phyloP scores from a whole-genome alignment of 2,888 invertebrate species.

The Euzetes globulus region DNA sequence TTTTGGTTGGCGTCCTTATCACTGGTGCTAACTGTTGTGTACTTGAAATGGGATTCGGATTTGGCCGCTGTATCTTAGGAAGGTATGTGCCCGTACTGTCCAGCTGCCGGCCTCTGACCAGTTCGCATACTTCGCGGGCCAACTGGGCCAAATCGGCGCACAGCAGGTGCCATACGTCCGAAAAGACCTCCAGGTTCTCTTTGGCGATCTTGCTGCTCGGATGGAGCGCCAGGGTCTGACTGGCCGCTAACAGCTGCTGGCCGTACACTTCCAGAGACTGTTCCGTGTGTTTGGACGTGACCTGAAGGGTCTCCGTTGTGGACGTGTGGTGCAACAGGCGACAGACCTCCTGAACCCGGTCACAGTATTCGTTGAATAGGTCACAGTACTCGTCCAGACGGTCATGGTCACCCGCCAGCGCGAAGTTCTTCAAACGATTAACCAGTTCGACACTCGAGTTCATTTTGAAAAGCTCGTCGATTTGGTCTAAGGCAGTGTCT shows the following conservation, averaged over 20 bases:
- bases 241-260: conserved; percentile 86
- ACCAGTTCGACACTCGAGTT: conserved; percentile 53
- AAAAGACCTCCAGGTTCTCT: conserved; percentile 62
- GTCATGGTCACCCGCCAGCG: conserved; percentile 71
- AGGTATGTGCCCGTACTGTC: neutral
- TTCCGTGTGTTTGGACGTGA: conserved; percentile 91
- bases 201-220: conserved; percentile 89
- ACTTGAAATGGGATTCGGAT: neutral
- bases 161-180: conserved; percentile 90
- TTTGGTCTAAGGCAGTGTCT: conserved; percentile 72
- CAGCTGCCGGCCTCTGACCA: conserved; percentile 1
- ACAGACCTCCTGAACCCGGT: conserved; percentile 97
- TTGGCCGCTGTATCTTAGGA: neutral
- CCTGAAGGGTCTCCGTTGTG: conserved; percentile 84
- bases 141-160: conserved; percentile 68
- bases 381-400: conserved; percentile 86
- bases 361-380: conserved; percentile 92
- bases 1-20: neutral
- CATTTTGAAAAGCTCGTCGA: conserved; percentile 62
- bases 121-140: conserved; percentile 38
- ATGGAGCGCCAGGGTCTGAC: conserved; percentile 80
- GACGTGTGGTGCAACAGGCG: conserved; percentile 93
- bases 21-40: neutral
- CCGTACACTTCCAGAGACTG: conserved; percentile 89
- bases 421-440: conserved; percentile 61